Evolutionary conservation across 2,797 vertebrate species (phyloP).

Genomic region (Tragopan temminckii): DNA sequence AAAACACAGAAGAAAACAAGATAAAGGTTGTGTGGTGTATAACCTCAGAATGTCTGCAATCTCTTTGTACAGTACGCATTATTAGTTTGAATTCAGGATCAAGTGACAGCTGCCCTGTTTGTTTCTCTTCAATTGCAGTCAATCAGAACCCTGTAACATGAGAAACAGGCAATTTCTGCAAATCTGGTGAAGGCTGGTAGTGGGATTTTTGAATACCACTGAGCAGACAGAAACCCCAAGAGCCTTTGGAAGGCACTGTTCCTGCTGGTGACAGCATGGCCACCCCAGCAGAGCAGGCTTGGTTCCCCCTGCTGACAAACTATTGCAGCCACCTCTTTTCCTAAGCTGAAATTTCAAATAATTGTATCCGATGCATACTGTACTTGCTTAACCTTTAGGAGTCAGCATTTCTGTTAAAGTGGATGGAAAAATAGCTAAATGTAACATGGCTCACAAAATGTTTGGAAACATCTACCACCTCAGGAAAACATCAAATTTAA

Average conservation of each 20-base stretch:
- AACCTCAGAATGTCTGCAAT: not conserved
- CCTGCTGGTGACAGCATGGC: not conserved
- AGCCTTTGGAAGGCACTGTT: rapidly evolving
- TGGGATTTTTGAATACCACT: not conserved
- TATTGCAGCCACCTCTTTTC: not conserved
- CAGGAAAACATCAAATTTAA: not conserved
- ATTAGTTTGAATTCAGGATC: not conserved
- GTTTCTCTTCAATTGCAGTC: not conserved
- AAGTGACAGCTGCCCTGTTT: not conserved
- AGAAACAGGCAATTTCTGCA: not conserved
- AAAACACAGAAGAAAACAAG: not conserved
- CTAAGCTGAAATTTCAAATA: not conserved
- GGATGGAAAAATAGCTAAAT: not conserved
- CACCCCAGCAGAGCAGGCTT: not conserved
- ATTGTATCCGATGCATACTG: not conserved
- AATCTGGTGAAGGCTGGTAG: not conserved
- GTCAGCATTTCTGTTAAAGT: not conserved
- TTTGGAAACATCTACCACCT: not conserved
- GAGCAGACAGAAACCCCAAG: not conserved
- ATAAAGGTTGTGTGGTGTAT: not conserved
- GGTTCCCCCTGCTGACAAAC: not conserved
- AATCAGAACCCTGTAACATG: not conserved
- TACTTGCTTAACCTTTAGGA: not conserved
- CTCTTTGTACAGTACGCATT: not conserved
- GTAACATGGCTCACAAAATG: not conserved